Evolutionary conservation across 2,797 vertebrate species (phyloP).

Genomic region (Eutrigla gurnardus): DNA sequence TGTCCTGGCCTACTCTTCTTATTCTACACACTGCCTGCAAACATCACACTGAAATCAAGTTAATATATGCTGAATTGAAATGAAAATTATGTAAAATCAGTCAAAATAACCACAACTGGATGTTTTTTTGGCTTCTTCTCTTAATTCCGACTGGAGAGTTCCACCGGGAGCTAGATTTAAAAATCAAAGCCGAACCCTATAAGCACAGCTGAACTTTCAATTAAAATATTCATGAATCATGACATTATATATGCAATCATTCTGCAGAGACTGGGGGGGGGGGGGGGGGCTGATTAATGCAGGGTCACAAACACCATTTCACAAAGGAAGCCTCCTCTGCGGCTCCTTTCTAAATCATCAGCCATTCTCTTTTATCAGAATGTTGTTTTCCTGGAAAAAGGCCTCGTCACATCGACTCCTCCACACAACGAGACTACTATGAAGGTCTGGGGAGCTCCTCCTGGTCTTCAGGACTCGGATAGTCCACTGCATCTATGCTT

Average conservation of each 20-base stretch:
- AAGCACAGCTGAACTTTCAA: conserved; percentile 35
- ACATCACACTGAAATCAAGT: neutral
- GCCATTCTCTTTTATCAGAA: conserved; percentile 51
- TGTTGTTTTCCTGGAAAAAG: conserved; percentile 48
- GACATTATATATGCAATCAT: conserved; percentile 50
- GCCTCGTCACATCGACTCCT: conserved; percentile 39
- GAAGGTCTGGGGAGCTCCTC: conserved; percentile 3
- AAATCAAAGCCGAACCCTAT: conserved; percentile 27
- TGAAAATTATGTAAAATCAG: neutral
- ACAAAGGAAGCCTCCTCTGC: conserved; percentile 49
- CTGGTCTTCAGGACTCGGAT: neutral
- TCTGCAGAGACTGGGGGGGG: conserved; percentile 33
- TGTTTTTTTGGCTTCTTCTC: neutral
- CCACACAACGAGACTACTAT: neutral
- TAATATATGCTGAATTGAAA: neutral
- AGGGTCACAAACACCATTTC: conserved; percentile 56
- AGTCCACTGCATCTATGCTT: neutral
- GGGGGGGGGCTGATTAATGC: conserved; percentile 57
- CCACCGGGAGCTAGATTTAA: conserved; percentile 22
- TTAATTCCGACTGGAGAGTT: conserved; percentile 14
- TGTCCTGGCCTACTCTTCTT: too few relatives aligned
- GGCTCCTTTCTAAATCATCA: conserved; percentile 42
- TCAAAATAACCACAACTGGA: neutral
- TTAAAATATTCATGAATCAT: conserved; percentile 63
- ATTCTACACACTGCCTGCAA: neutral